Conservation (phyloP, 2,113 vertebrate genomes). For the Apodemus speciosus region DNA sequence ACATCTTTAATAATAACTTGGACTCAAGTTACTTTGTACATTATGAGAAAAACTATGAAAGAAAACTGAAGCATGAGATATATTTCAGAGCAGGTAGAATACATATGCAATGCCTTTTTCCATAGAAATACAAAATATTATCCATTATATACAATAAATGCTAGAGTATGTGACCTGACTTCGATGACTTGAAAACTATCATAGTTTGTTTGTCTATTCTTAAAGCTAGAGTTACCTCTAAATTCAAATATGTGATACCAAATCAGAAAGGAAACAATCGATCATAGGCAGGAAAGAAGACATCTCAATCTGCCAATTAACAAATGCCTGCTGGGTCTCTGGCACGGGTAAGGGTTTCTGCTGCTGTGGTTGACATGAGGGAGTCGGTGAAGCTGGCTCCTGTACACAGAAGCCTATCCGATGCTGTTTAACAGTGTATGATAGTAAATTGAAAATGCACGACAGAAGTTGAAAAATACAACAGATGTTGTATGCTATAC, state of each 20-base stretch:
- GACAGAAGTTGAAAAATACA: slow-evolving; percentile 36
- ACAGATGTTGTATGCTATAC: slow-evolving; percentile 19
- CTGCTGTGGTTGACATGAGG: not conserved
- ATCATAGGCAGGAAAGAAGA: not conserved
- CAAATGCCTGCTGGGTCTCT: not conserved
- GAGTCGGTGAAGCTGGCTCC: slow-evolving; percentile 38
- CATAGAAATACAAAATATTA: slow-evolving; percentile 49
- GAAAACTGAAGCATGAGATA: slow-evolving; percentile 18
- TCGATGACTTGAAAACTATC: slow-evolving; percentile 29
- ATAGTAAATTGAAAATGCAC: slow-evolving; percentile 50
- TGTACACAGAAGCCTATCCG: not conserved
- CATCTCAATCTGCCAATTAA: not conserved
- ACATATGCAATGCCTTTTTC: not conserved
- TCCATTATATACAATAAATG: slow-evolving; percentile 37
- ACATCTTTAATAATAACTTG: slow-evolving; percentile 36
- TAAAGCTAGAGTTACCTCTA: slow-evolving; percentile 45
- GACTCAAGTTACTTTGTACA: slow-evolving; percentile 41
- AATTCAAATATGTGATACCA: slow-evolving; percentile 36
- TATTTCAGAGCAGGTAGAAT: slow-evolving; percentile 11
- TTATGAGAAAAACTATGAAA: slow-evolving; percentile 29
- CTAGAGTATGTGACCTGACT: not conserved
- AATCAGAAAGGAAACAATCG: slow-evolving; percentile 22
- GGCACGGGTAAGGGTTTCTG: slow-evolving; percentile 13
- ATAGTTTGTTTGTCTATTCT: slow-evolving; percentile 12
- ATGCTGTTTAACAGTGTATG: not conserved